A percentile compares a stretch with the other conserved stretches of the same genome.
Conservation (phyloP, 2,113 vertebrate species). For the Xenus cinereus region DNA sequence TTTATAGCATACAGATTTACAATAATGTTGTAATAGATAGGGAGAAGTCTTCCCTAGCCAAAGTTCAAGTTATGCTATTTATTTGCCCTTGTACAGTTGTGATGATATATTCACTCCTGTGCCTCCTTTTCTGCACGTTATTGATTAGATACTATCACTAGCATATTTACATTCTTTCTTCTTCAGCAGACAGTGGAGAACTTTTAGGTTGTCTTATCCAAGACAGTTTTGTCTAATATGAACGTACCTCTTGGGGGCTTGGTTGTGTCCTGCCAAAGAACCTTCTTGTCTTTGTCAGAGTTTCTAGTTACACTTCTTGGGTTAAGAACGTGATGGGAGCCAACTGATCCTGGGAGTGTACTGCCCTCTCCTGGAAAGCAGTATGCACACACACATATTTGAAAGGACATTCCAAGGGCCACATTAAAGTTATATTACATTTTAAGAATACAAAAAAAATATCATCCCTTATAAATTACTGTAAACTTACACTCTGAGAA, state of each 20-base stretch:
- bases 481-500: background rate
- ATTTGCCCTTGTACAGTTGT: background rate
- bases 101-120: background rate
- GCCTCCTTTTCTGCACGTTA: background rate
- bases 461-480: background rate
- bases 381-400: background rate
- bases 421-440: background rate
- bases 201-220: slow-evolving; percentile 77
- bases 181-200: slow-evolving; percentile 80
- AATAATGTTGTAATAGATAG: background rate
- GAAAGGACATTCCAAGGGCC: background rate
- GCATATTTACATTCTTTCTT: background rate
- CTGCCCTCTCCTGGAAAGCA: background rate
- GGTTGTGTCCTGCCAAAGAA: slow-evolving; percentile 82
- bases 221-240: slow-evolving; percentile 78
- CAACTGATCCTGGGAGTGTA: slow-evolving; percentile 1
- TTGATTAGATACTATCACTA: background rate
- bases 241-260: slow-evolving; percentile 81
- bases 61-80: background rate
- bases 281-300: slow-evolving; percentile 81
- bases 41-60: background rate
- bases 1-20: background rate
- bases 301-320: slow-evolving; percentile 78
- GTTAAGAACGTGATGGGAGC: slow-evolving; percentile 58
- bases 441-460: background rate